Conservation (phyloP, 2,797 vertebrate species). For the Amblyopsis hoosieri region DNA sequence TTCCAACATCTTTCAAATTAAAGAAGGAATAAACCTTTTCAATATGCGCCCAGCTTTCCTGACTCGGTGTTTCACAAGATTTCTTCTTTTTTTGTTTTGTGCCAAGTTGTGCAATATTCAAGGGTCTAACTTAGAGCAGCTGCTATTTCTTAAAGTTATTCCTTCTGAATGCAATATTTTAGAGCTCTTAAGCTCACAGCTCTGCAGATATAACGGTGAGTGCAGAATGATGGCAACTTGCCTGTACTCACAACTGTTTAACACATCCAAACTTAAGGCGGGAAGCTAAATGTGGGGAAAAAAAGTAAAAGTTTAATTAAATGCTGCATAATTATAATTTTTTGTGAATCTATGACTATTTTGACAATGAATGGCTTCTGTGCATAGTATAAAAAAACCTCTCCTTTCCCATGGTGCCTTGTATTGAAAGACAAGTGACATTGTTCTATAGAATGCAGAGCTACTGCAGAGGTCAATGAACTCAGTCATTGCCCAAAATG, state of each 20-base stretch:
- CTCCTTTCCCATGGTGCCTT: background rate
- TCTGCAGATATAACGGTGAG: slow-evolving; percentile 34
- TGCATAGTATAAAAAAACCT: background rate
- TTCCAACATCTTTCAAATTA: slow-evolving; percentile 27
- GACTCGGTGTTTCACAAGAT: slow-evolving; percentile 22
- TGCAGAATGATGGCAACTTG: slow-evolving; percentile 25
- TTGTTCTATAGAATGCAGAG: background rate
- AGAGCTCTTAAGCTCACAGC: slow-evolving; percentile 56
- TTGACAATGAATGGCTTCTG: background rate
- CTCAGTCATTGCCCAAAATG: too few species aligned
- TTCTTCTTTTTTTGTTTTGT: slow-evolving; percentile 29
- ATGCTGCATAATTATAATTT: background rate
- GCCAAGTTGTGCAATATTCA: slow-evolving; percentile 48
- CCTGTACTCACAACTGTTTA: slow-evolving; percentile 6
- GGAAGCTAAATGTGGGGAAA: slow-evolving; percentile 11
- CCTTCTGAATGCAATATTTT: slow-evolving; percentile 59
- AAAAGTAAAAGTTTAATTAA: background rate
- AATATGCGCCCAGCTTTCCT: slow-evolving; percentile 36
- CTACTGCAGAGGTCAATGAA: background rate
- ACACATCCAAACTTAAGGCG: slow-evolving; percentile 27
- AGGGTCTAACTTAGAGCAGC: slow-evolving; percentile 54
- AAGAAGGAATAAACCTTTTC: slow-evolving; percentile 55
- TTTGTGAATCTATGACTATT: background rate
- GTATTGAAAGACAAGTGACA: background rate
- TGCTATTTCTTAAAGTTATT: slow-evolving; percentile 41